These are phyloP conservation scores for Epizoanthus scotinus DNA, from an alignment of 92 coral and sea anemone species.

Conservation along the genomic window DNA sequence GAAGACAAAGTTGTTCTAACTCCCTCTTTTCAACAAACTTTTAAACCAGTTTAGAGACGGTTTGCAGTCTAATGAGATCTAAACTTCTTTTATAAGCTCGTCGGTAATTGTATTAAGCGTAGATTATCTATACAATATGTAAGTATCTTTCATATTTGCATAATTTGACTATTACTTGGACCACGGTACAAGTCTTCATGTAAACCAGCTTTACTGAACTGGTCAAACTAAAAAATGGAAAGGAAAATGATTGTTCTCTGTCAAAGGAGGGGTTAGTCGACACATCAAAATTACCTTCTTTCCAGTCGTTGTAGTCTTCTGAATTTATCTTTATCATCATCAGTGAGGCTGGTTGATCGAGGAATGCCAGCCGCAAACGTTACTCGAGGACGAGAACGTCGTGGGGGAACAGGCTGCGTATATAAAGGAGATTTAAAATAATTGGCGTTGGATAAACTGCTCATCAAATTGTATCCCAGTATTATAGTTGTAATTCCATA, in stretches of 20 bases:
- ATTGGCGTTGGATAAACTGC: background rate
- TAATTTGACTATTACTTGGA: too few relatives aligned
- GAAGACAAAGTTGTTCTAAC: too few relatives aligned
- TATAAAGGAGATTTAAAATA: background rate
- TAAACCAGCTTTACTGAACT: too few relatives aligned
- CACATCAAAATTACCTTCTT: slow-evolving; percentile 54
- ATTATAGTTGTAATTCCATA: background rate
- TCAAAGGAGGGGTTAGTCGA: background rate
- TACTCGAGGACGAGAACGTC: slow-evolving; percentile 64
- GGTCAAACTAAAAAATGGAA: background rate
- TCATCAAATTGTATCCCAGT: background rate
- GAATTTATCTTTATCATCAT: slow-evolving; percentile 53
- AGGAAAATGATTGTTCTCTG: background rate
- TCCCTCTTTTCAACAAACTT: too few relatives aligned
- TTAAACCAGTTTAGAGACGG: too few relatives aligned
- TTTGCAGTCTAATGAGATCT: too few relatives aligned
- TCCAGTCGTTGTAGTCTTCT: slow-evolving; percentile 69
- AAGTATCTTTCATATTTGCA: too few relatives aligned
- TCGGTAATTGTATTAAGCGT: too few relatives aligned
- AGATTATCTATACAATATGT: too few relatives aligned
- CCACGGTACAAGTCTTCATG: too few relatives aligned
- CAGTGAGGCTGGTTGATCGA: slow-evolving; percentile 36
- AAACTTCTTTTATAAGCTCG: too few relatives aligned
- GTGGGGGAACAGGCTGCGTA: slow-evolving; percentile 34
- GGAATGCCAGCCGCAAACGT: slow-evolving; percentile 75